phyloP scores from a whole-genome alignment of 2,113 vertebrate genomes.

The Aptenodytes forsteri region DNA sequence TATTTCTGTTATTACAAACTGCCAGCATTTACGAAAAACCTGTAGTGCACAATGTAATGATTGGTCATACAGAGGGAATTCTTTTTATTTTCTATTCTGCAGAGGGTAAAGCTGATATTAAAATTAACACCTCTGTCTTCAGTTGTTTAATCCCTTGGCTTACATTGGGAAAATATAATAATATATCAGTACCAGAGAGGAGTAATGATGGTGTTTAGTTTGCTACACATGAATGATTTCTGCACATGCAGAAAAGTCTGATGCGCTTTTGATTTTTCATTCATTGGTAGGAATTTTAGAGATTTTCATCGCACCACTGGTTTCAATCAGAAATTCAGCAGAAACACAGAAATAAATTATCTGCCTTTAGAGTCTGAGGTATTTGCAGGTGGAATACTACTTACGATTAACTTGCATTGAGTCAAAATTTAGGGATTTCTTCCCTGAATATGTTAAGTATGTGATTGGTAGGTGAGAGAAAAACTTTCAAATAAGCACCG shows the following conservation, averaged over 20 bases:
- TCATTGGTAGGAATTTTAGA: background rate
- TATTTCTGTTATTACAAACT: background rate
- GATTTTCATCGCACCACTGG: background rate
- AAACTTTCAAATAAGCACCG: background rate
- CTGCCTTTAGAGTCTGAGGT: background rate
- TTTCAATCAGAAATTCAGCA: background rate
- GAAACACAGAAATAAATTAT: background rate
- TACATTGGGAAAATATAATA: background rate
- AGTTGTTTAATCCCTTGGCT: background rate
- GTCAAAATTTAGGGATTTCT: background rate
- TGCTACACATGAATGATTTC: background rate
- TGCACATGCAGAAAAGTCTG: background rate
- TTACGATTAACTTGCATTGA: background rate
- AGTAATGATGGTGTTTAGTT: background rate
- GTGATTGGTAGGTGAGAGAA: background rate
- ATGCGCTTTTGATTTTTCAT: slow-evolving; percentile 32
- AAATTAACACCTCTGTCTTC: background rate
- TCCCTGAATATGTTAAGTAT: background rate
- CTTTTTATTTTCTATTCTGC: slow-evolving; percentile 17
- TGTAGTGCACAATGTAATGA: background rate
- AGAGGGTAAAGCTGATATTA: background rate
- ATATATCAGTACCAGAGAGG: background rate
- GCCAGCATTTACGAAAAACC: background rate
- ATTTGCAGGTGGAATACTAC: background rate
- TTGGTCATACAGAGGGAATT: background rate